Conservation (phyloP, 2,888 invertebrate genomes). For the Anaspis maculata region DNA sequence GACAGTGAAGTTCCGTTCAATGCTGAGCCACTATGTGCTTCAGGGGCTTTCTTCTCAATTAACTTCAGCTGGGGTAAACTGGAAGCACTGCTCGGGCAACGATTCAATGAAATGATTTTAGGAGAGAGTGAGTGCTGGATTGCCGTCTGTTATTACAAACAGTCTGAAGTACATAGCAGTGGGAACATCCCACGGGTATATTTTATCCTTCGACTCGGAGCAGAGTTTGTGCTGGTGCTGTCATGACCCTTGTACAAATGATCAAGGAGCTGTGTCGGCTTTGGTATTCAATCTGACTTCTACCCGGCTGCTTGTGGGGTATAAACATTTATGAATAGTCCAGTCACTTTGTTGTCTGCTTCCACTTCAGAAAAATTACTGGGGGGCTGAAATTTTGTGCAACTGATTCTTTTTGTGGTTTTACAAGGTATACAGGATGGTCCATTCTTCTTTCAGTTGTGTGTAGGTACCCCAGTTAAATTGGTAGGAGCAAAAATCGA, state of each 20-base stretch:
- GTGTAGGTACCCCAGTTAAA: too few relatives aligned
- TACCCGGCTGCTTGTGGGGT: constrained; percentile 72
- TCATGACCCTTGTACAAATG: constrained; percentile 55
- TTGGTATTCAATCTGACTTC: constrained; percentile 83
- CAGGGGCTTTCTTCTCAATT: constrained; percentile 87
- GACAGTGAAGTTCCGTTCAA: constrained; percentile 49
- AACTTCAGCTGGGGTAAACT: constrained; percentile 74
- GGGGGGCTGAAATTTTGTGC: too few relatives aligned
- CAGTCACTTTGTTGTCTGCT: too few relatives aligned
- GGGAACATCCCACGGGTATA: constrained; percentile 89
- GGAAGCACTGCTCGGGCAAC: constrained; percentile 17
- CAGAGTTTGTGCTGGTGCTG: constrained; percentile 88
- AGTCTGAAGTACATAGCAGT: constrained; percentile 72
- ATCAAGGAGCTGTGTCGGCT: constrained; percentile 73
- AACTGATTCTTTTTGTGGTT: too few relatives aligned
- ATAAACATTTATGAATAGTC: constrained; percentile 2
- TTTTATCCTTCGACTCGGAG: constrained; percentile 76
- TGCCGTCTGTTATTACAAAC: constrained; percentile 77
- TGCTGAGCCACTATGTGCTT: constrained; percentile 69
- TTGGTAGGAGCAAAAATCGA: too few relatives aligned
- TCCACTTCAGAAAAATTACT: too few relatives aligned
- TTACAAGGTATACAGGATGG: too few relatives aligned
- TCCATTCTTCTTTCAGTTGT: too few relatives aligned
- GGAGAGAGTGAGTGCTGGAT: constrained; percentile 84
- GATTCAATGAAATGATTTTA: constrained; percentile 37